phyloP scores from a whole-genome alignment of 2,797 vertebrate species.

The Falco cherrug region DNA sequence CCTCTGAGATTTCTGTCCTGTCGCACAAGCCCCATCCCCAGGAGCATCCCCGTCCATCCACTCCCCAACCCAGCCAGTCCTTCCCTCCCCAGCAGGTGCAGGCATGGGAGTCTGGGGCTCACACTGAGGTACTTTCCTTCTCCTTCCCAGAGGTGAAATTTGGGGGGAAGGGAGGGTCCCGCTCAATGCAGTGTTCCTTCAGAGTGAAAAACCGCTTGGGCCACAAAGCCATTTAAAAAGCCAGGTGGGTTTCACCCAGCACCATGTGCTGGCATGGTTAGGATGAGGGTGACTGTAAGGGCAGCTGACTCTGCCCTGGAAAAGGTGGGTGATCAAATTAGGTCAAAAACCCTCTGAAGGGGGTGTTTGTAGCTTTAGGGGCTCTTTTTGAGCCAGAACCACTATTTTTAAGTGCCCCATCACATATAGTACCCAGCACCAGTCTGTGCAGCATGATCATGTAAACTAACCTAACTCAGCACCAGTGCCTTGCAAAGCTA shows the following conservation, averaged over 20 bases:
- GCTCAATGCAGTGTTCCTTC: not conserved
- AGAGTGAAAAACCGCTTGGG: not conserved
- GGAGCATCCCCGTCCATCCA: not conserved
- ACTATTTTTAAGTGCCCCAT: not conserved
- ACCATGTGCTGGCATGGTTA: rapidly evolving
- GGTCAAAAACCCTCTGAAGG: not conserved
- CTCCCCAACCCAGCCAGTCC: not conserved
- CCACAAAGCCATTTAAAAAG: not conserved
- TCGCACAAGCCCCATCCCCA: not conserved
- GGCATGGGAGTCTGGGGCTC: not conserved
- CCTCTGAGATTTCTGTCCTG: not conserved
- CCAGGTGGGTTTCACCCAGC: not conserved
- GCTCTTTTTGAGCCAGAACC: not conserved
- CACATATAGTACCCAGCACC: not conserved
- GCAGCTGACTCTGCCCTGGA: not conserved
- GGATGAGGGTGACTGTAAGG: not conserved
- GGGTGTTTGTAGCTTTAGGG: not conserved
- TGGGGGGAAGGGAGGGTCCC: rapidly evolving
- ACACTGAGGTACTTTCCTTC: not conserved
- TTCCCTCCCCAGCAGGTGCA: not conserved
- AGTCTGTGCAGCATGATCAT: rapidly evolving
- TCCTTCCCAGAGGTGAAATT: not conserved
- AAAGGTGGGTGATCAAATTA: not conserved
- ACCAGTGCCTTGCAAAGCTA: not conserved
- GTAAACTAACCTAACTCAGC: not conserved